Conservation (phyloP, 2,797 vertebrate genomes). For the Enteromius afrohamiltoni region DNA sequence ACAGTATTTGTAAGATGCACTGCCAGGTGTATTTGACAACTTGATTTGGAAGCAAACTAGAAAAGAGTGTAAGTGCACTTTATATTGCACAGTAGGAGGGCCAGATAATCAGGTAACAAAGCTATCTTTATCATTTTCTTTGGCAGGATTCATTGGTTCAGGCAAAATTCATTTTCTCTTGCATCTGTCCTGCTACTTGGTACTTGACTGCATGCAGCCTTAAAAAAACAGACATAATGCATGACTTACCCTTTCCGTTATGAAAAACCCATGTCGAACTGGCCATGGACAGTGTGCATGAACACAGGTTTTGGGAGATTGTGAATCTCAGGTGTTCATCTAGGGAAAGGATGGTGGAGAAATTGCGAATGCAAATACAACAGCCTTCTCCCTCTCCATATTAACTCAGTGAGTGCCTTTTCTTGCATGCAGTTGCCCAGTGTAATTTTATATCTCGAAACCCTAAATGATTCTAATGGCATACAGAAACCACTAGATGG, state of each 20-base stretch:
- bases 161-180: neutral
- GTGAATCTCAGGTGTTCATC: constrained; percentile 6
- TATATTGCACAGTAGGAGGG: neutral
- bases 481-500: constrained; percentile 40
- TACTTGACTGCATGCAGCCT: neutral
- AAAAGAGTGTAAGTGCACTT: neutral
- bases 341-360: neutral
- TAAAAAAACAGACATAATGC: neutral
- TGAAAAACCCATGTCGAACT: constrained; percentile 27
- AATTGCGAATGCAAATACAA: neutral
- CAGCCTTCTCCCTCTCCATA: neutral
- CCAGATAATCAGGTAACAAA: neutral
- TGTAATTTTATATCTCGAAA: neutral
- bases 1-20: neutral
- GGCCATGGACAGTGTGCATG: constrained; percentile 40
- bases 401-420: constrained; percentile 10
- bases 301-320: neutral
- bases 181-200: neutral
- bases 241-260: constrained; percentile 39
- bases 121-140: neutral
- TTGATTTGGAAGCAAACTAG: neutral
- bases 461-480: neutral
- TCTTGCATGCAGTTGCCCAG: constrained; percentile 6
- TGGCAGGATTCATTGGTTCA: neutral
- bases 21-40: neutral